Percentiles rank a stretch among this genome's conserved stretches.
These are phyloP conservation scores for Tineola bisselliella DNA, from an alignment of 2,888 invertebrate species.

Conservation along the genomic window DNA sequence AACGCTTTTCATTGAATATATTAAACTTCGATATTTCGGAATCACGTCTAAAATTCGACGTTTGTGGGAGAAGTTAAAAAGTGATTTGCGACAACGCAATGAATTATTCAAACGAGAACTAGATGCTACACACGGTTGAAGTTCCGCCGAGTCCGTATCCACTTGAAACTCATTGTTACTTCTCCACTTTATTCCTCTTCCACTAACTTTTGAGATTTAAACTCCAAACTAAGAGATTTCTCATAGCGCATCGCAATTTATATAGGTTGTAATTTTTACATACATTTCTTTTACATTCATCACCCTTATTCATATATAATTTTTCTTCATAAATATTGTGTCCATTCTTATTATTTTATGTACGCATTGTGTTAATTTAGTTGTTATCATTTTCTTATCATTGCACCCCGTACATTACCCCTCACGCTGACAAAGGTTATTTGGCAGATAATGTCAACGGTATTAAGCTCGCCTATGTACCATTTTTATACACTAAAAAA, in stretches of 20 bases:
- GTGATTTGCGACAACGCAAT: constrained; percentile 23
- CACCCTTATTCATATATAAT: too few species aligned
- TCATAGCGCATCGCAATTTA: not conserved
- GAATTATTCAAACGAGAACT: constrained; percentile 28
- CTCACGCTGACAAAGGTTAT: too few species aligned
- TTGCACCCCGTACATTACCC: too few species aligned
- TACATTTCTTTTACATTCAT: too few species aligned
- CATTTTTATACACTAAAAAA: too few species aligned
- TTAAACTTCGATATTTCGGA: constrained; percentile 9
- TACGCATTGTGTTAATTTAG: too few species aligned
- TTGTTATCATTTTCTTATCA: too few species aligned
- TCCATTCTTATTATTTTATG: too few species aligned
- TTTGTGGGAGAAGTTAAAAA: constrained; percentile 22
- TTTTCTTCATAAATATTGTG: too few species aligned
- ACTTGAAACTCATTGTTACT: not conserved
- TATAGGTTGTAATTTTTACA: too few species aligned
- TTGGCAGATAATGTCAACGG: too few species aligned
- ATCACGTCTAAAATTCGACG: constrained; percentile 18
- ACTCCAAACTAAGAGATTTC: not conserved
- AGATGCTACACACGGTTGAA: not conserved
- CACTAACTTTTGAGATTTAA: not conserved
- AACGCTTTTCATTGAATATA: not conserved
- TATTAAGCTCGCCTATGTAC: too few species aligned
- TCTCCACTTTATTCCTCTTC: not conserved
- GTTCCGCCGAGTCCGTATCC: not conserved